Percentiles rank a stretch among this genome's conserved stretches.
These are phyloP conservation scores for Xerus inauris DNA, from an alignment of 2,113 vertebrate genomes.

Conservation along the genomic window DNA sequence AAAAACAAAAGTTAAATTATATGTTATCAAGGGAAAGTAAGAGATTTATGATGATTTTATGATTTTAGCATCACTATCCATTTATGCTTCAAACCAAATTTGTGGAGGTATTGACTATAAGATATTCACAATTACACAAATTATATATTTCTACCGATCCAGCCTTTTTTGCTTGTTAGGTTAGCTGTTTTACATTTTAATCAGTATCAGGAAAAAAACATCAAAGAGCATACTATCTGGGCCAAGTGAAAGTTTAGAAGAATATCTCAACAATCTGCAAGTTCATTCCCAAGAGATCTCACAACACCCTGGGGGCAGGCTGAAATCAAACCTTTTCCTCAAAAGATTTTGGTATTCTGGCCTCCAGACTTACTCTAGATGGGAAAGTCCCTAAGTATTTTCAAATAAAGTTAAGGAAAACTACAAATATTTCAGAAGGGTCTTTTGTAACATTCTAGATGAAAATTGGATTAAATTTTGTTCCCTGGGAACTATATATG, in stretches of 20 bases:
- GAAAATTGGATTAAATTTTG: conserved; percentile 42
- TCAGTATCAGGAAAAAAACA: background rate
- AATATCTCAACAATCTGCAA: conserved; percentile 53
- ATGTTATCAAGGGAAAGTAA: background rate
- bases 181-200: background rate
- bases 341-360: conserved; percentile 27
- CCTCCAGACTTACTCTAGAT: background rate
- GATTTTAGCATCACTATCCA: background rate
- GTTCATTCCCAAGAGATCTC: conserved; percentile 52
- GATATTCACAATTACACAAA: conserved; percentile 25
- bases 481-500: background rate
- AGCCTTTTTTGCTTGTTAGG: background rate
- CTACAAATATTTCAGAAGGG: background rate
- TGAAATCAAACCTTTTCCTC: conserved; percentile 47
- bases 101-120: background rate
- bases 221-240: background rate
- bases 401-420: conserved; percentile 18
- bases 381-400: conserved; percentile 42
- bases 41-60: background rate
- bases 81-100: background rate
- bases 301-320: conserved; percentile 19
- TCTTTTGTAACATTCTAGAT: conserved; percentile 20
- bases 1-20: background rate
- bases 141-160: background rate
- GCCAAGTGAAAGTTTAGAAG: conserved; percentile 52